Percentiles rank a stretch among this genome's conserved stretches.
phyloP scores from a whole-genome alignment of 1,140 invertebrate species.

The Lepidotrigona ventralis region DNA sequence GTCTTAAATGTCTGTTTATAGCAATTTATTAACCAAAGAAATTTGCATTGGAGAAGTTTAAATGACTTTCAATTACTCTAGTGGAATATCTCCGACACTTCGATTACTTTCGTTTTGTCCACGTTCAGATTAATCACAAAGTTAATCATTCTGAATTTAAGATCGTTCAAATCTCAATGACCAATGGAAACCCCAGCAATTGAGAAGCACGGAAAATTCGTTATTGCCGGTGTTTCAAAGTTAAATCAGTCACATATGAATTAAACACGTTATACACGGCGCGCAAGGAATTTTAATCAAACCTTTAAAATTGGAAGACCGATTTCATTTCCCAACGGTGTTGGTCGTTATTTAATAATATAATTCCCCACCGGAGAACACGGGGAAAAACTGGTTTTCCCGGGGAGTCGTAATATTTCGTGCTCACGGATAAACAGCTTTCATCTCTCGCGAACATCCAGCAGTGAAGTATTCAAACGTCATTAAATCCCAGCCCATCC shows the following conservation, averaged over 20 bases:
- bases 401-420: not conserved
- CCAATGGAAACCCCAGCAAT: not conserved
- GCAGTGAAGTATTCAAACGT: not conserved
- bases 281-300: slow-evolving; percentile 9
- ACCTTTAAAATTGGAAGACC: slow-evolving; percentile 2
- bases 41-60: too few relatives aligned
- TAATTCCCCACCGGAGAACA: not conserved
- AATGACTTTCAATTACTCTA: too few relatives aligned
- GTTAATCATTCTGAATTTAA: not conserved
- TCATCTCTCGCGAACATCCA: not conserved
- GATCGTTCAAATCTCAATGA: not conserved
- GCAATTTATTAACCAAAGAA: too few relatives aligned
- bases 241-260: not conserved
- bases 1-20: too few relatives aligned
- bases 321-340: slow-evolving; percentile 7
- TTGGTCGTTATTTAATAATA: slow-evolving; percentile 17
- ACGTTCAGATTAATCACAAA: too few relatives aligned
- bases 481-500: not conserved
- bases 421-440: slow-evolving; percentile 9
- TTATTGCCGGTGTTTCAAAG: not conserved
- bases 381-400: not conserved
- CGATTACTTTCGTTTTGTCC: too few relatives aligned
- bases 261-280: not conserved
- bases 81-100: too few relatives aligned
- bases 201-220: not conserved